Evolutionary conservation across 2,113 vertebrate species (phyloP), one percentile per base, ranked within the genome.

Genomic region (Etheostoma spectabile): DNA sequence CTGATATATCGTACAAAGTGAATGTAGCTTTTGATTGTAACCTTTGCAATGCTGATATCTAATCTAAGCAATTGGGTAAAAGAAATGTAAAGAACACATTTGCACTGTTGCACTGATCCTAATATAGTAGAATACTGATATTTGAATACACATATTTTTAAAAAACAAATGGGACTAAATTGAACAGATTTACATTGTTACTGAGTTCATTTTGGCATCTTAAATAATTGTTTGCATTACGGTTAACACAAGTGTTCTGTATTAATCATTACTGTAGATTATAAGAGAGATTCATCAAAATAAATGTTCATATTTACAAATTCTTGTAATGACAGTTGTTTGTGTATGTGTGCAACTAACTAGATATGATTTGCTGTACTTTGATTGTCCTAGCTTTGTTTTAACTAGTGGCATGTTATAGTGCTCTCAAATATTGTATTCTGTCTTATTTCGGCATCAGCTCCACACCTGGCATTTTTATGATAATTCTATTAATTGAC

Each of bases 241-340:
- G 77, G 63, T 87, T 72, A 66, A n/a, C 62, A 33, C 38, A 30
- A 21, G 8, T 52, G 53, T 66, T 73, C 12, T 71, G 10, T 10
- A 14, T 78, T 63, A 22, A 45, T 66, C 35, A 0, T 75, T 15
- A 72, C 24, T 60, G 49, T 73, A 72, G 66, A 71, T 72, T 57
- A 49, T 72, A 18, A 75, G 11, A 45, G 35, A 64, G 18, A 69
- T 78, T 60, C 11, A 80, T 18, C 77, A 79, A 75, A 89, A 88
- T 89, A 92, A 91, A 91, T 79, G 67, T 84, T 84, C 82, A 80
- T 75, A 85, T 86, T 79, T 79, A n/a, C 67, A n/a, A 77, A n/a
- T 38, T 2, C 0, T 27, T 61, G 55, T 65, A 30, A 46, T 14
- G 51, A 14, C 11, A 42, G 19, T 63, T 57, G 3, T 66, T 38